phyloP scores from a whole-genome alignment of 2,113 vertebrate genomes.

The Carollia perspicillata region DNA sequence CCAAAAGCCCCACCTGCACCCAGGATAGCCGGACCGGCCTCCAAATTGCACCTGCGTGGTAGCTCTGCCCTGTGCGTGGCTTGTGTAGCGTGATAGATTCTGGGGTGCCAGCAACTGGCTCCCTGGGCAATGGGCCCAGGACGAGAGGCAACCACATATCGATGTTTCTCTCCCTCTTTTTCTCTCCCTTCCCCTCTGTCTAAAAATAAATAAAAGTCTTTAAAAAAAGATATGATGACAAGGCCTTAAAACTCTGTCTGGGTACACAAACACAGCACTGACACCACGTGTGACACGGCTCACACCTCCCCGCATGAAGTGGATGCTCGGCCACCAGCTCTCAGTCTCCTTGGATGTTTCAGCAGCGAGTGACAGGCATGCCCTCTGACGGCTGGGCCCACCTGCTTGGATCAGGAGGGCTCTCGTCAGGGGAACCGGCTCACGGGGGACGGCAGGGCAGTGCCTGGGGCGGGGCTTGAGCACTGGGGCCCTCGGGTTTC shows the following conservation, averaged over 20 bases:
- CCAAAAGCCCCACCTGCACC: fast-evolving
- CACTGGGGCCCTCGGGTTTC: fast-evolving
- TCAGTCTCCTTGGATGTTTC: too few species aligned
- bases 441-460: fast-evolving
- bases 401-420: neutral
- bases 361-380: too few species aligned
- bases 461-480: neutral
- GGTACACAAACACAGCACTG: neutral
- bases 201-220: too few species aligned
- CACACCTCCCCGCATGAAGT: fast-evolving
- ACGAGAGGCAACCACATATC: too few species aligned
- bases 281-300: neutral
- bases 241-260: too few species aligned
- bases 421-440: fast-evolving
- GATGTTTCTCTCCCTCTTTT: too few species aligned
- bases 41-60: fast-evolving
- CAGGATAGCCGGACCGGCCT: neutral
- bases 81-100: fast-evolving
- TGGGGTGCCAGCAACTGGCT: too few species aligned
- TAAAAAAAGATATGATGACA: neutral
- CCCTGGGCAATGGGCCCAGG: too few species aligned
- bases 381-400: neutral
- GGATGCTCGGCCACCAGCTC: fast-evolving
- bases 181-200: too few species aligned
- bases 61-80: fast-evolving